Conservation (phyloP, 1,140 invertebrate species). For the Heliothis subflexa region DNA sequence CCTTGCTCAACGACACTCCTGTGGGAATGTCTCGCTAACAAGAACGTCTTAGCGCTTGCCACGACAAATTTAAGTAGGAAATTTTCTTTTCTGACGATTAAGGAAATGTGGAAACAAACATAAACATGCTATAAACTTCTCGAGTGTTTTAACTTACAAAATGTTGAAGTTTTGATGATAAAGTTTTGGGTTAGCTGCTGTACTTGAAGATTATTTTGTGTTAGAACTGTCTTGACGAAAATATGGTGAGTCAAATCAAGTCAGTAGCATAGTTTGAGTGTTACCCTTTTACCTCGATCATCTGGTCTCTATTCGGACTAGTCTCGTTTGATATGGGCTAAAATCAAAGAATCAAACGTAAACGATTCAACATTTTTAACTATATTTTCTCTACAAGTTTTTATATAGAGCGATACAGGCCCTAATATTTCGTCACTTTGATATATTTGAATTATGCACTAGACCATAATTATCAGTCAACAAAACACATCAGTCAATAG, state of each 20-base stretch:
- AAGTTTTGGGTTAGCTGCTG: background rate
- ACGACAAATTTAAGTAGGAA: constrained; percentile 40
- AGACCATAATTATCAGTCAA: too few relatives aligned
- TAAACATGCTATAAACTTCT: constrained; percentile 39
- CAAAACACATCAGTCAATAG: background rate
- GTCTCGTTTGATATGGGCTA: too few relatives aligned
- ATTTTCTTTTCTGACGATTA: constrained; percentile 44
- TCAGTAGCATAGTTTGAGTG: too few relatives aligned
- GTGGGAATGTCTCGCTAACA: constrained; percentile 40
- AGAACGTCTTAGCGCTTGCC: constrained; percentile 45
- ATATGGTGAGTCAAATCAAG: too few relatives aligned
- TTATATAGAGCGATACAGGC: too few relatives aligned
- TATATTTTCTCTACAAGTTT: too few relatives aligned
- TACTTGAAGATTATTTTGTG: background rate
- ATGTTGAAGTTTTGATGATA: background rate
- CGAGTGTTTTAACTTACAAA: constrained; percentile 30
- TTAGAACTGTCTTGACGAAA: background rate
- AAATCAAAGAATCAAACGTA: too few relatives aligned
- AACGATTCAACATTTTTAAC: too few relatives aligned
- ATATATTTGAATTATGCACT: too few relatives aligned
- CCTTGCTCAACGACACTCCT: constrained; percentile 39
- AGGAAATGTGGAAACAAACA: constrained; percentile 42
- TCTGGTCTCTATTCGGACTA: too few relatives aligned
- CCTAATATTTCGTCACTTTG: too few relatives aligned
- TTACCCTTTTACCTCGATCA: too few relatives aligned